Conservation (phyloP, 2,888 invertebrate species). For the Calameuta idolon region DNA sequence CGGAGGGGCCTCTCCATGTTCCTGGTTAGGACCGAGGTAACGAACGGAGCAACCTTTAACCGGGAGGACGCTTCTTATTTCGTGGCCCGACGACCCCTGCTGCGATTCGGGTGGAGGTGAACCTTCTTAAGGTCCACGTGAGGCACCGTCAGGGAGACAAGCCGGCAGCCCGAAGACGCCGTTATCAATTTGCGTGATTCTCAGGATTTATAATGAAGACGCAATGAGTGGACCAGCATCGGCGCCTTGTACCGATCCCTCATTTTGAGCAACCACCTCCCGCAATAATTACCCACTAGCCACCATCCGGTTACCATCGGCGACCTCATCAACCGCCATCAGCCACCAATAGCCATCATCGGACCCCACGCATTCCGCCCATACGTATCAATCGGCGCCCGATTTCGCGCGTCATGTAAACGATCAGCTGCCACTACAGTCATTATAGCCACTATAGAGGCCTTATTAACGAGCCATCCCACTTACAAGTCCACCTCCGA, state of each 20-base stretch:
- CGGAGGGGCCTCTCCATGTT: not conserved
- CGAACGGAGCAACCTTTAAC: slow-evolving; percentile 10
- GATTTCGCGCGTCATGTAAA: slow-evolving; percentile 24
- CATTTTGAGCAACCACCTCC: not conserved
- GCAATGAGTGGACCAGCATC: slow-evolving; percentile 51
- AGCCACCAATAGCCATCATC: slow-evolving; percentile 15
- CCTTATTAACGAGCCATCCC: not conserved
- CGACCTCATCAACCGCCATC: not conserved
- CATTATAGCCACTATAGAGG: not conserved
- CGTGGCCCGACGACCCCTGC: slow-evolving; percentile 28
- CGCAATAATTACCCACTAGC: not conserved
- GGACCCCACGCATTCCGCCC: slow-evolving; percentile 19
- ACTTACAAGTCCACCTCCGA: not conserved
- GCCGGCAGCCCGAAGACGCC: slow-evolving; percentile 44
- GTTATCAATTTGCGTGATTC: slow-evolving; percentile 63
- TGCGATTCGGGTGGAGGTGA: slow-evolving; percentile 52
- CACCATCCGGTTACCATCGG: slow-evolving; percentile 2
- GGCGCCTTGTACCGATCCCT: slow-evolving; percentile 13
- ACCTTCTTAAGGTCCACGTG: slow-evolving; percentile 15
- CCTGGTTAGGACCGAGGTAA: not conserved
- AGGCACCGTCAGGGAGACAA: not conserved
- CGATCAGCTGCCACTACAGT: slow-evolving; percentile 12
- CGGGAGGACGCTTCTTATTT: slow-evolving; percentile 40
- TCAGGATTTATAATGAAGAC: slow-evolving; percentile 62
- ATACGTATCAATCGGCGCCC: slow-evolving; percentile 36